Evolutionary conservation across 2,888 invertebrate genomes (phyloP), one percentile per base, ranked within the genome.

Genomic region (Gryllus longicercus): DNA sequence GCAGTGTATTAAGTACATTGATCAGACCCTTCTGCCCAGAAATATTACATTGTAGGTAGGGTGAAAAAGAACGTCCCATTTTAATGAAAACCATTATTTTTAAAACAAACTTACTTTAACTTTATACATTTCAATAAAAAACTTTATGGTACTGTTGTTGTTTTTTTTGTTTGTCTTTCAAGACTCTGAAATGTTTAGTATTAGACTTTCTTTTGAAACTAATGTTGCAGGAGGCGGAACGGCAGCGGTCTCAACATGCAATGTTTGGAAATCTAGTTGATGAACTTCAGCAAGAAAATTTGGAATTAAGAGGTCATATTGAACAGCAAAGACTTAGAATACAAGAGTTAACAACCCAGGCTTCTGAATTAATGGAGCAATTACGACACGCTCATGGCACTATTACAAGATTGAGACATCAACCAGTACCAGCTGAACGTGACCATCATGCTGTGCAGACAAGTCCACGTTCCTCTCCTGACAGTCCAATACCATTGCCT

Each of bases 261-360:
- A 25, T 76, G 38, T 23, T 76, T 23, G 63, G 21, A 77, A 79
- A 82, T 11, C 74, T 81, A 18, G 76, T 83, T 12, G 79, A 80
- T 11, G 82, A 83, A 18, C 79, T 85, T 51, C 84, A 84, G 75
- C 79, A 81, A 50, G 84, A 84, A 81, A 84, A 84, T 80, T 51
- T 50, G 12, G 82, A 82, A 74, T 80, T 84, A 12, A 80, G 83
- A 49, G 79, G 75, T 51, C 80, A 82, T 25, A 80, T 76, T 5
- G 75, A 79, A 8, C 82, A 81, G 23, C 82, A 82, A 38, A 79
- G 80, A n/a, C 21, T 78, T 10, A 79, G 82, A n/a, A 82, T 83
- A 2, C 78, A 81, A 21, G 82, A 82, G 51, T 78, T 83, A 49
- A 82, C 80, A 4, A 77, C 49, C n/a, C 77, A 81, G 49, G 80